phyloP scores from a whole-genome alignment of 2,888 invertebrate species.

The Rugalucina vietnamica region DNA sequence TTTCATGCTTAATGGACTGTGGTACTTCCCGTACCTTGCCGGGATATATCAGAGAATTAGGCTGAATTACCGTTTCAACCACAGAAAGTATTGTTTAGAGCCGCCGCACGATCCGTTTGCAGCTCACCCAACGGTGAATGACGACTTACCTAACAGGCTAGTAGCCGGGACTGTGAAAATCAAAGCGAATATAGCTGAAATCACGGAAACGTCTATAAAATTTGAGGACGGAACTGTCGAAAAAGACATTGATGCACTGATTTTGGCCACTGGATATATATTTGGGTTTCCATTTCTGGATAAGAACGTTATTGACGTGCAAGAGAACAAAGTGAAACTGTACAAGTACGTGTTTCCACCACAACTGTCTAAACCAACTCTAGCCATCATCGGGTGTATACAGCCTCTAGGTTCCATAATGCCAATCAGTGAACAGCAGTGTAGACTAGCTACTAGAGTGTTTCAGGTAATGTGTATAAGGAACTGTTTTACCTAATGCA shows the following conservation, averaged over 20 bases:
- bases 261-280: slow-evolving; percentile 83
- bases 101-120: slow-evolving; percentile 77
- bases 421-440: slow-evolving; percentile 85
- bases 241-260: slow-evolving; percentile 80
- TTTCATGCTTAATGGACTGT: slow-evolving; percentile 11
- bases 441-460: slow-evolving; percentile 83
- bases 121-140: slow-evolving; percentile 83
- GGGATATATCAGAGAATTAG: neutral
- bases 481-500: too few species aligned
- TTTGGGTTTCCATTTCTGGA: slow-evolving; percentile 84
- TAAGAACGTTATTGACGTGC: slow-evolving; percentile 65
- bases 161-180: slow-evolving; percentile 82
- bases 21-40: slow-evolving; percentile 44
- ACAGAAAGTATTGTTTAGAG: slow-evolving; percentile 82
- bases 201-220: slow-evolving; percentile 76
- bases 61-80: slow-evolving; percentile 81
- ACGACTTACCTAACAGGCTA: slow-evolving; percentile 83
- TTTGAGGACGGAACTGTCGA: slow-evolving; percentile 79
- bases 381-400: slow-evolving; percentile 84
- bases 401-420: slow-evolving; percentile 85
- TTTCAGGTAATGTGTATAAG: slow-evolving; percentile 76
- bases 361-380: slow-evolving; percentile 76
- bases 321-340: slow-evolving; percentile 79
- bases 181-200: slow-evolving; percentile 75
- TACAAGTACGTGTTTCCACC: slow-evolving; percentile 84